Evolutionary conservation across 2,797 vertebrate species (phyloP).

Genomic region (Syndactyla subalaris): DNA sequence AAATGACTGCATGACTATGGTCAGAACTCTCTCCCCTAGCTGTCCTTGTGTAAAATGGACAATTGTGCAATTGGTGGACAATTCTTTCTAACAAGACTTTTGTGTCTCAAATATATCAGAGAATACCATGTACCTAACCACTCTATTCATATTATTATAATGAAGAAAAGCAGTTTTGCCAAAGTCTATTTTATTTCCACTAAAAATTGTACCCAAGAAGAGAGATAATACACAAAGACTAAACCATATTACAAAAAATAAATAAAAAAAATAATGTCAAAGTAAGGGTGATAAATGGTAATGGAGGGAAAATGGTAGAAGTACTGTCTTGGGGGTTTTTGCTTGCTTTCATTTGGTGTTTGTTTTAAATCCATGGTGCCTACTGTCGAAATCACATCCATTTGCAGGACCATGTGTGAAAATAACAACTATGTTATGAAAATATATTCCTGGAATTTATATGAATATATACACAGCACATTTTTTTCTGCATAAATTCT

Average conservation of each 20-base stretch:
- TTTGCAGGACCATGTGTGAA: neutral
- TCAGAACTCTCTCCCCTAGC: neutral
- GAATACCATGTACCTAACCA: accelerated
- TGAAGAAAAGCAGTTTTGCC: neutral
- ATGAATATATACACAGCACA: neutral
- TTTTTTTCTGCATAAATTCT: conserved; percentile 18
- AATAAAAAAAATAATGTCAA: neutral
- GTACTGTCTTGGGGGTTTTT: accelerated
- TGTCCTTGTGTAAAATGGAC: neutral
- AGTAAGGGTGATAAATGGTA: accelerated
- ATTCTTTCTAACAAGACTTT: neutral
- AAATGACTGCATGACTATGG: neutral
- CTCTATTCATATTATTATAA: neutral
- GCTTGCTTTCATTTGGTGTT: neutral
- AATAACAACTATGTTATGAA: neutral
- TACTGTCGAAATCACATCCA: neutral
- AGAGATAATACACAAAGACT: neutral
- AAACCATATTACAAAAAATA: neutral
- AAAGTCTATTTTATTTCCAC: neutral
- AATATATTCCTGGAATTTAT: conserved; percentile 10
- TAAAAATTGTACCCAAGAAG: neutral
- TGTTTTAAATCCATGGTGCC: neutral
- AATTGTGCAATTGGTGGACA: no score
- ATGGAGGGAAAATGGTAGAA: neutral
- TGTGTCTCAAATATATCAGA: neutral